Percentiles rank a stretch among this genome's conserved stretches.
phyloP scores from a whole-genome alignment of 2,113 vertebrate genomes.

The Lipophrys pholis region DNA sequence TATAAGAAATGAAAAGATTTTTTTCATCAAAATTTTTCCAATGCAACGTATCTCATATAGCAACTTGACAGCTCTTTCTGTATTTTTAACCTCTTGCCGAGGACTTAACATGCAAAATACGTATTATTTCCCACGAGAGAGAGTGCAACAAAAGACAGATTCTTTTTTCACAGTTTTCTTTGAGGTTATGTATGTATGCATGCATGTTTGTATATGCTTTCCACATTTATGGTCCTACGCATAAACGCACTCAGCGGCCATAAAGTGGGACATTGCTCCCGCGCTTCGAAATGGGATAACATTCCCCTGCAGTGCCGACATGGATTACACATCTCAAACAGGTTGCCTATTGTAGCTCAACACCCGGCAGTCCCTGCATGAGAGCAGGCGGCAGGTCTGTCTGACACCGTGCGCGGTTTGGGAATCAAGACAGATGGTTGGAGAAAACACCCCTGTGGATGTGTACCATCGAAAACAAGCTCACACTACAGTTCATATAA shows the following conservation, averaged over 20 bases:
- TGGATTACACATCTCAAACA: conserved; percentile 39
- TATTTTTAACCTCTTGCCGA: conserved; percentile 16
- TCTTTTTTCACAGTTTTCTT: conserved; percentile 11
- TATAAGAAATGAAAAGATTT: conserved; percentile 45
- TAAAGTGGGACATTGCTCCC: conserved; percentile 18
- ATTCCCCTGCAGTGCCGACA: conserved; percentile 18
- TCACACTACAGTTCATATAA: not conserved
- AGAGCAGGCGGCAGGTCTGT: conserved; percentile 10
- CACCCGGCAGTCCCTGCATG: conserved; percentile 20
- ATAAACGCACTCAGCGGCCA: not conserved
- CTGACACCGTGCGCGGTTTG: not conserved
- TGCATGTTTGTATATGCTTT: no score
- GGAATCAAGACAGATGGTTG: conserved; percentile 19
- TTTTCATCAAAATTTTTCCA: conserved; percentile 45
- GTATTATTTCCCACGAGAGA: conserved; percentile 9
- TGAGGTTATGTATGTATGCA: not conserved
- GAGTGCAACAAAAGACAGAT: no score
- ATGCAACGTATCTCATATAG: conserved; percentile 21
- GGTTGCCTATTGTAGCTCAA: conserved; percentile 24
- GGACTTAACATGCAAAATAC: conserved; percentile 13
- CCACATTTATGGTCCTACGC: conserved; percentile 5
- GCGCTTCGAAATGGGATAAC: conserved; percentile 25
- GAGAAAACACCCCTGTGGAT: conserved; percentile 2
- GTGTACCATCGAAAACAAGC: conserved; percentile 21
- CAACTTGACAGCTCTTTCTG: conserved; percentile 21